Evolutionary conservation across 2,113 vertebrate genomes (phyloP).

Genomic region (Phoxinus phoxinus): DNA sequence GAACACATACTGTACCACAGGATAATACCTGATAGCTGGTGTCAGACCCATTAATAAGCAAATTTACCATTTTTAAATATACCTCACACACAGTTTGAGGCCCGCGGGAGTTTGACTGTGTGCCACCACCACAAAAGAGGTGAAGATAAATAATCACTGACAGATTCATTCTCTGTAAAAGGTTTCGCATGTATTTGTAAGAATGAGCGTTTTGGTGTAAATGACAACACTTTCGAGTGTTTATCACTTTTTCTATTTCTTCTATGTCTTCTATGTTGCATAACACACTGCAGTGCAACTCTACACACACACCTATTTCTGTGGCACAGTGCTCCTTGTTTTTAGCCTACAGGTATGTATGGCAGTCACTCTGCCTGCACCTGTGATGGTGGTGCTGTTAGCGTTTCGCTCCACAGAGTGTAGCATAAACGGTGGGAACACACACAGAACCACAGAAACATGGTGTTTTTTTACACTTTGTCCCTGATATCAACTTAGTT

Average conservation of each 20-base stretch:
- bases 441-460: constrained; percentile 58
- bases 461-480: constrained; percentile 13
- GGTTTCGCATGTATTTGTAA: not conserved
- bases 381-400: constrained; percentile 59
- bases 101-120: not conserved
- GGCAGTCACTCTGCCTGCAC: constrained; percentile 28
- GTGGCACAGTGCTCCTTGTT: constrained; percentile 13
- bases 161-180: not conserved
- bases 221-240: not conserved
- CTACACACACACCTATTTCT: constrained; percentile 19
- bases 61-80: constrained; percentile 51
- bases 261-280: not conserved
- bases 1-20: not conserved
- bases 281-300: constrained; percentile 18
- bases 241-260: not conserved
- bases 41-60: constrained; percentile 53
- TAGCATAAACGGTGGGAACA: constrained; percentile 42
- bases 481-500: not conserved
- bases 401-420: constrained; percentile 58
- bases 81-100: constrained; percentile 42
- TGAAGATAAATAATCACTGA: constrained; percentile 46
- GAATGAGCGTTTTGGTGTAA: not conserved
- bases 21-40: constrained; percentile 40
- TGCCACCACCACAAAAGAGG: constrained; percentile 29
- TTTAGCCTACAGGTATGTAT: constrained; percentile 27